These are phyloP conservation scores for Papilio helenus DNA, from an alignment of 1,140 invertebrate species.

Conservation along the genomic window DNA sequence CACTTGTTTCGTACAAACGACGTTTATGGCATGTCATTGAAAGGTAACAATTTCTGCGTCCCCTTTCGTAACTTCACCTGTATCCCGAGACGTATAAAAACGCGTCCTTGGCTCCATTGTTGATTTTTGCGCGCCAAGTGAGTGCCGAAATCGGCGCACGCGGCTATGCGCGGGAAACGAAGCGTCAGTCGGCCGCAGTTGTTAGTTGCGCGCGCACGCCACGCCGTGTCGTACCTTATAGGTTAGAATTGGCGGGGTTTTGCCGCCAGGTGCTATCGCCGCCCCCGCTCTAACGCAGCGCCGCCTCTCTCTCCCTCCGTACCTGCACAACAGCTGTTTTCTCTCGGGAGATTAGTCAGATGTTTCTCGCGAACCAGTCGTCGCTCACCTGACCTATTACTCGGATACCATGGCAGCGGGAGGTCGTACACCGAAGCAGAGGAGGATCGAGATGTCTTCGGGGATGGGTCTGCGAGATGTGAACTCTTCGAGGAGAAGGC, in stretches of 20 bases:
- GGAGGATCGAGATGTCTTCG: slow-evolving; percentile 69
- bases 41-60: slow-evolving; percentile 48
- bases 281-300: slow-evolving; percentile 64
- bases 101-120: slow-evolving; percentile 79
- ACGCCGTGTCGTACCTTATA: slow-evolving; percentile 60
- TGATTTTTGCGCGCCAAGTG: slow-evolving; percentile 79
- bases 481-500: slow-evolving; percentile 67
- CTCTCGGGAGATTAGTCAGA: slow-evolving; percentile 81
- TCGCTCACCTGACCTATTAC: slow-evolving; percentile 70
- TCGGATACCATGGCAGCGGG: slow-evolving; percentile 67
- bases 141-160: slow-evolving; percentile 75
- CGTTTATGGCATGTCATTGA: slow-evolving; percentile 44
- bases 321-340: slow-evolving; percentile 80
- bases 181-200: slow-evolving; percentile 70
- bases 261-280: slow-evolving; percentile 70
- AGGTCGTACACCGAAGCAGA: slow-evolving; percentile 77
- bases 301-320: slow-evolving; percentile 57
- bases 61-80: slow-evolving; percentile 73
- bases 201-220: slow-evolving; percentile 68
- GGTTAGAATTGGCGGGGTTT: slow-evolving; percentile 81
- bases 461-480: slow-evolving; percentile 68
- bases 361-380: slow-evolving; percentile 78
- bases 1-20: slow-evolving; percentile 42
- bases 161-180: slow-evolving; percentile 74
- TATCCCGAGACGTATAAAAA: slow-evolving; percentile 73